Evolutionary conservation across 53 echinoderm and acorn worm species (phyloP), one percentile per base, ranked within the genome.

Genomic region (Apostichopus leukothele): DNA sequence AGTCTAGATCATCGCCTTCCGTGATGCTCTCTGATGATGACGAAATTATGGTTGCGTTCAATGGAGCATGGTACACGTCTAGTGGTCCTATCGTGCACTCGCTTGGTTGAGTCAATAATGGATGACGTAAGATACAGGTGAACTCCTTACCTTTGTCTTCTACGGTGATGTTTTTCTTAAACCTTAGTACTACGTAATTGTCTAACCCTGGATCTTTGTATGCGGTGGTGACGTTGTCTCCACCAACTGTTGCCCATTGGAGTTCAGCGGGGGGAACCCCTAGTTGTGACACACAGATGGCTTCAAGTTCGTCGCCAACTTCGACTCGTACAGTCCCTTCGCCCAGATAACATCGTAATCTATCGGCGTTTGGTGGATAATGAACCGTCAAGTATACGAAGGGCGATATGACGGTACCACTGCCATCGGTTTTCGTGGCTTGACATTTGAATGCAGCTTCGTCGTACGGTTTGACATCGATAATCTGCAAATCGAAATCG

Each of bases 141-240:
- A 87, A 87, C 51, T 51, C 71, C 13, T 1, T 87, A 20, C 87
- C 87, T 20, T 87, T 74, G 25, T 87, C 87, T 57, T 87, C 87
- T 11, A 87, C 10, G 7, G 87, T 39, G 6, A 87, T 10, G 13
- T 16, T 75, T 53, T 50, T 71, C 4, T 39, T 16, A 50, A 74
- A 87, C 13, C 53, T 87, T 16, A 87, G 51, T 19, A 52, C 6
- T 19, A 52, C 16, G 13, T 1, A 18, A 6, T 0, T 19, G 25
- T 3, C 6, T 9, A 27, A 74, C 1, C 21, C 7, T 9, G 16
- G 74, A n/a, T 87, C 75, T 87, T 20, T 52, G 16, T 19, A 87
- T 6, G 75, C 18, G 21, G 18, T 18, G 13, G 87, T 87, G 13
- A 87, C 74, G 75, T 87, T 87, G 7, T 74, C 51, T n/a, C 87